Evolutionary conservation across 2,113 vertebrate species (phyloP).

Genomic region (Malurus melanocephalus): DNA sequence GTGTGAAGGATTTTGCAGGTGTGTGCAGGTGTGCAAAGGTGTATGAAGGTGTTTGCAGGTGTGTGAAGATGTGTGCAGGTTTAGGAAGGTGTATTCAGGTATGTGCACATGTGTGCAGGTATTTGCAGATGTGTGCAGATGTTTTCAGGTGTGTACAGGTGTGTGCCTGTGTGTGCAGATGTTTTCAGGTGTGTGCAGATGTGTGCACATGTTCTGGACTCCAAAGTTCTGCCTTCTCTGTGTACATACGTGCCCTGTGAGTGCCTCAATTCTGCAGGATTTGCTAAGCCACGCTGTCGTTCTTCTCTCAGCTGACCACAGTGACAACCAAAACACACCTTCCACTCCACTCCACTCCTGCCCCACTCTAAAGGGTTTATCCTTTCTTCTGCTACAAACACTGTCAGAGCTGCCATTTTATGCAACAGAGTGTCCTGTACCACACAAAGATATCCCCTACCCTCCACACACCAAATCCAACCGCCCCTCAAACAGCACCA

Average conservation of each 20-base stretch:
- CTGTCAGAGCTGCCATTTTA: neutral
- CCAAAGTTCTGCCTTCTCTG: fast-evolving
- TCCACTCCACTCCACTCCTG: neutral
- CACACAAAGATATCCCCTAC: neutral
- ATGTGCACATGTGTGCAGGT: neutral
- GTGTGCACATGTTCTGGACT: fast-evolving
- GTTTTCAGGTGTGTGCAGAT: fast-evolving
- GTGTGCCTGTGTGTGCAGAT: neutral
- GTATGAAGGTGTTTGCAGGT: too few relatives aligned
- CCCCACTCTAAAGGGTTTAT: neutral
- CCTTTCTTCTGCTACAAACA: neutral
- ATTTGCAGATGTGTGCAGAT: too few relatives aligned
- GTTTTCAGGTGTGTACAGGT: neutral
- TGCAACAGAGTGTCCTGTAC: too few relatives aligned
- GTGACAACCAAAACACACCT: neutral
- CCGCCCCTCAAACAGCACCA: neutral
- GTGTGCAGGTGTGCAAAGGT: too few relatives aligned
- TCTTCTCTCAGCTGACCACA: neutral
- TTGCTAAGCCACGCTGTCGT: neutral
- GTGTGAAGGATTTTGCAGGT: too few relatives aligned
- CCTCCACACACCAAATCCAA: neutral
- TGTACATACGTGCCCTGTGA: fast-evolving
- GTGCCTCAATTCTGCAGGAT: fast-evolving
- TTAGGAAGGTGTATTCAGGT: too few relatives aligned
- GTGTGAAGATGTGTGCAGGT: too few relatives aligned